phyloP scores from a whole-genome alignment of 2,113 vertebrate species.

The Hippocampus comes region DNA sequence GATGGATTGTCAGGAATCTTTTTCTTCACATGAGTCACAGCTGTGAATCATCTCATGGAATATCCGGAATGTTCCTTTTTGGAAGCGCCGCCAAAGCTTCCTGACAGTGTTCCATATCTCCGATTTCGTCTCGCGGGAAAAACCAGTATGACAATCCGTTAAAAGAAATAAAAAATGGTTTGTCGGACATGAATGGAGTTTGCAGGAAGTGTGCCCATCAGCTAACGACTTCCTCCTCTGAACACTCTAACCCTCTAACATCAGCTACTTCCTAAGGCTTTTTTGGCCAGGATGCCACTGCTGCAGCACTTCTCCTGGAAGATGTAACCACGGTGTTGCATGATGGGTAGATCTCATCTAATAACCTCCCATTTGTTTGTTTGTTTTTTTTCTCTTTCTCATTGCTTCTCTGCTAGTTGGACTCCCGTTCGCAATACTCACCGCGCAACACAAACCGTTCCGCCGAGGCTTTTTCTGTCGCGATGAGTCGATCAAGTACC shows the following conservation, averaged over 20 bases:
- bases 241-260: slow-evolving; percentile 13
- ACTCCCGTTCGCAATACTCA: slow-evolving; percentile 96
- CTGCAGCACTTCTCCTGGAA: neutral
- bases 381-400: slow-evolving; percentile 64
- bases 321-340: slow-evolving; percentile 23
- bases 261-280: slow-evolving; percentile 8
- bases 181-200: neutral
- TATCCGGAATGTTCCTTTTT: neutral
- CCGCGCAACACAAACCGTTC: slow-evolving; percentile 81
- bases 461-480: slow-evolving; percentile 97
- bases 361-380: slow-evolving; percentile 63
- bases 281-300: neutral
- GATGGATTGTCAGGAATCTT: neutral
- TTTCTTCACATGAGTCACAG: neutral
- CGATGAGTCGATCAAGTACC: slow-evolving; percentile 95
- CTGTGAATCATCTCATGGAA: neutral
- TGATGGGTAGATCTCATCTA: slow-evolving; percentile 23
- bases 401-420: slow-evolving; percentile 90
- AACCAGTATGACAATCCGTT: neutral
- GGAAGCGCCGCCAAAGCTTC: neutral
- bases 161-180: neutral
- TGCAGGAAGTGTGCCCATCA: neutral
- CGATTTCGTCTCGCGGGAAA: neutral
- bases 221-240: neutral
- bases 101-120: neutral